Evolutionary conservation across 1,140 invertebrate genomes (phyloP), one percentile per base, ranked within the genome.

Genomic region (Zaprionus inermis): DNA sequence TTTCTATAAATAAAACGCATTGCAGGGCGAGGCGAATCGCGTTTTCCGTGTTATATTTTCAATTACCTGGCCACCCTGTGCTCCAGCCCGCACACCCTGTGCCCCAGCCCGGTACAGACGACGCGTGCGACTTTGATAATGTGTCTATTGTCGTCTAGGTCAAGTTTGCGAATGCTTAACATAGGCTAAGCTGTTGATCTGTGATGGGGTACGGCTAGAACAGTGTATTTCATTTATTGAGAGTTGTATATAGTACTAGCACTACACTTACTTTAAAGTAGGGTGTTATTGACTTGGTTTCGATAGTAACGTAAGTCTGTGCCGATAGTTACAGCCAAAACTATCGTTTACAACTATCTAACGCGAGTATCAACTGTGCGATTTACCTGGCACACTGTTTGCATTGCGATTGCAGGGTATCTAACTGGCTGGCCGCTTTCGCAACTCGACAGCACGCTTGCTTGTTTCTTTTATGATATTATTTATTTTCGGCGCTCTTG

Each of bases 401-500:
- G 3, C 30, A 5, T 4, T 41, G 9, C 28, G 14, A 0, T 38
- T 28, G 22, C 28, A 67, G 46, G 36, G 46, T 49, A 60, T 59
- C 11, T 68, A 2, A 0, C 2, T 49, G 38, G 55, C 56, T 9
- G 16, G 59, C 59, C 9, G 9, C 0, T 1, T 18, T n/a, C 20
- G 12, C 10, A 9, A 11, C 22, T 22, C n/a, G 22, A 10, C 0
- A 1, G 18, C 49, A 22, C 18, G 10, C 14, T 34, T 30, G 14
- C 24, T 57, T 30, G 64, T 36, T 46, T 28, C 18, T 16, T 83
- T 78, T 83, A 80, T 78, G 83, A 88, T 79, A 68, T 72, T 88
- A 88, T 88, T 88, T 88, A 69, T 78, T 83, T 75, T 72, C 49
- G 69, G n/a, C 66, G 72, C 79, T 88, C 83, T 88, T 78, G 74